Evolutionary conservation across 2,888 invertebrate genomes (phyloP), one percentile per base, ranked within the genome.

Genomic region (Drosophila dives): DNA sequence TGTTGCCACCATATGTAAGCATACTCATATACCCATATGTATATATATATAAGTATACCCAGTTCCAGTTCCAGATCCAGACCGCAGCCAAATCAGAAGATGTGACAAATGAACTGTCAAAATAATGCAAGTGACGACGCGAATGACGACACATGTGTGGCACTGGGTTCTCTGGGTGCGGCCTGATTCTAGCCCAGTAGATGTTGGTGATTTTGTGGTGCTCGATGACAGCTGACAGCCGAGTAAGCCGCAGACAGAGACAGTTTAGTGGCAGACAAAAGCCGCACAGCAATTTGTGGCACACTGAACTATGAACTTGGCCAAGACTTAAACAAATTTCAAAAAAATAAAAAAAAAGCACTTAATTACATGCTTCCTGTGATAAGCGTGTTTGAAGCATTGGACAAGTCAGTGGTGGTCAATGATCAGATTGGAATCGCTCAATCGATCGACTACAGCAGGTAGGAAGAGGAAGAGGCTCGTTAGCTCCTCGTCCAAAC

Each of bases 81-180:
- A 72, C 64, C 73, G 67, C 77, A 71, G 75, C 70, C 83, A 86
- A 85, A 85, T 85, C 85, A 89, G 69, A 75, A 80, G 85, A 77
- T 74, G 80, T 85, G 85, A 85, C 85, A 85, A 85, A 85, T 85
- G 85, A 85, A 85, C 88, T 85, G 89, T 85, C 85, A 89, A 80
- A 85, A 85, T 85, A 84, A 81, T 86, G 82, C 82, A 81, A 84
- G 86, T 80, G 88, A 77, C 74, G 78, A 83, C 83, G 86, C 75
- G 69, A 72, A 65, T 73, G 75, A 74, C 71, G 75, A 77, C 89
- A 87, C 77, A 89, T 72, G 70, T 89, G 76, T 48, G 38, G 29
- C 29, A 29, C 32, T 32, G 32, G 20, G 26, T 29, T 38, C 34
- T 34, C 33, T 56, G 86, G 88, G 83, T 59, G 89, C 58, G 86